Conservation (phyloP, 2,113 vertebrate genomes). For the Dasyurus viverrinus region DNA sequence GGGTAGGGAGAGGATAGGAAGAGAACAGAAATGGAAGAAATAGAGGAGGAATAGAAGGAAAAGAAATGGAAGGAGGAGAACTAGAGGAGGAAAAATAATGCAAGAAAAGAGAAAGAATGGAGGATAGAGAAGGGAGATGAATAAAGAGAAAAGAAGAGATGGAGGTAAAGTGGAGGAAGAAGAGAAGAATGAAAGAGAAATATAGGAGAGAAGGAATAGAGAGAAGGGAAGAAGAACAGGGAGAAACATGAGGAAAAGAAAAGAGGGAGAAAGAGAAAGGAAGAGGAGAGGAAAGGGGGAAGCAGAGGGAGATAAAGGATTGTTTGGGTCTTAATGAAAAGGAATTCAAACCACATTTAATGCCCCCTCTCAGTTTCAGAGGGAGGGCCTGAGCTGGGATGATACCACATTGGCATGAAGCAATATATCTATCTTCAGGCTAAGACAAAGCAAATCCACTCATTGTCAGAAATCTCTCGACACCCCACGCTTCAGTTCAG, state of each 20-base stretch:
- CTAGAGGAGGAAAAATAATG: background rate
- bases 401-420: slow-evolving; percentile 52
- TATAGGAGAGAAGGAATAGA: background rate
- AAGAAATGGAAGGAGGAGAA: background rate
- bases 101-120: background rate
- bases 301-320: background rate
- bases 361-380: slow-evolving; percentile 63
- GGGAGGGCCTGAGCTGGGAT: slow-evolving; percentile 43
- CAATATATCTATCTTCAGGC: slow-evolving; percentile 64
- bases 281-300: background rate
- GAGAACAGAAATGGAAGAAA: background rate
- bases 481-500: slow-evolving; percentile 38
- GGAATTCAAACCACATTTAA: slow-evolving; percentile 75
- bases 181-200: too few species aligned
- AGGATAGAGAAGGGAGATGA: background rate
- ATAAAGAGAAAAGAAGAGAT: background rate
- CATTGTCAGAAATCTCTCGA: slow-evolving; percentile 3
- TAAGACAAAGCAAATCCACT: slow-evolving; percentile 17
- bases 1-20: background rate
- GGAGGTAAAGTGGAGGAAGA: background rate
- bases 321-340: slow-evolving; percentile 51
- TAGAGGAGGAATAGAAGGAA: background rate
- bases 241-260: background rate
- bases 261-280: background rate
- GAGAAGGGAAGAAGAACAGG: background rate